Base-by-base conservation (phyloP, 2,113 vertebrate genomes). In the Otocyon megalotis region DNA sequence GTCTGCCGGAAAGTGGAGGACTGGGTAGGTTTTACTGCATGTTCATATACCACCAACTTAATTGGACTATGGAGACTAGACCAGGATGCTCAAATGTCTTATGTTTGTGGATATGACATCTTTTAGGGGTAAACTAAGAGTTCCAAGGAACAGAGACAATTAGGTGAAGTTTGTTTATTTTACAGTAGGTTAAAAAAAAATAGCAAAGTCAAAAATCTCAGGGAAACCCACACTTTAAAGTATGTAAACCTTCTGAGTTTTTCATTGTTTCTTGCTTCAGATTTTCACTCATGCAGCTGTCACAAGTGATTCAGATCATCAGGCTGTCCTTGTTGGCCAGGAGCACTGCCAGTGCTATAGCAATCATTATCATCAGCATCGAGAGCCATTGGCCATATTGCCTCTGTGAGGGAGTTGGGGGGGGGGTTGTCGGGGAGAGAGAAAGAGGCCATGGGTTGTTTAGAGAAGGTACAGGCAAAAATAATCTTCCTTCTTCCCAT, bases 351-450 rank as follows among this genome's bases (percentile, higher is more conserved):
- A 98, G 58, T 22, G 98, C 98, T 92, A 72, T 65, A 77, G 97
- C 98, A 16, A 87, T 77, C 82, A 97, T 56, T 71, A 98, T 86
- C 62, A 98, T 85, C 76, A 99, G 96, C 58, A 98, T 84, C 13
- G 98, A 98, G 82, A 98, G 90, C 98, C 99, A 99, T 30, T 35
- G 97, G 30, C 97, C 0, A 1, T 5, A 77, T 56, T 5, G 96
- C 28, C 96, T 97, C 99, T 99, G 98, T 93, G 94, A 65, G 92
- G 43, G 90, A 89, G 98, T 89, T 95, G n/a, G 62, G 83, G n/a
- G 84, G 74, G 86, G 90, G 90, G 98, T 88, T 95, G n/a, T 43
- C 6, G 65, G 83, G n/a, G 84, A 71, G 86, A 74, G 72, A 94
- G 88, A 95, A 92, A 60, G 83, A 72, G 69, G 58, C 80, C 2